Base-by-base conservation (phyloP, 2,797 vertebrate genomes). In the Otus scops region DNA sequence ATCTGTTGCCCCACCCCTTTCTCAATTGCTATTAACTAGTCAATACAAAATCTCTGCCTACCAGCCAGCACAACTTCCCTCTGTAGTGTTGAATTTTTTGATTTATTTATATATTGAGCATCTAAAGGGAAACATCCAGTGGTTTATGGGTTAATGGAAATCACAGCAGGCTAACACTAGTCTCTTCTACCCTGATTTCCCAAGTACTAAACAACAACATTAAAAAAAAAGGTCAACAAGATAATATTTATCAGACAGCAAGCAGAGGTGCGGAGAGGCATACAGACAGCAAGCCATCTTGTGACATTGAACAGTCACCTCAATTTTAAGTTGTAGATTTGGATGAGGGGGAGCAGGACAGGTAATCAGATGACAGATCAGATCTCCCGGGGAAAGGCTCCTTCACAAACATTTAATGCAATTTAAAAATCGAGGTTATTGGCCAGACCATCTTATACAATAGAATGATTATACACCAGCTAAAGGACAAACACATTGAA, bases 291-390 rank as follows among this genome's bases (percentile, higher is more conserved):
- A 94, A 86, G 12, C 28, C 41, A 68, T 30, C 48, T 34, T 38
- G 10, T 21, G 60, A 68, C 26, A 77, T 38, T 32, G 36, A 85
- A 85, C 2, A 0, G 39, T 41, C 32, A 71, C 24, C 21, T 45
- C 71, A 28, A 24, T 38, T 91, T 45, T 50, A 88, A 88, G 19
- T 7, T 56, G 5, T 6, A 60, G 28, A 45, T 22, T 57, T n/a
- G 13, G 2, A 5, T 6, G 21, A 0, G 0, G 51, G 19, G 14
- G 4, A 10, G 10, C 12, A 50, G 24, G 47, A 59, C 10, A n/a
- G 16, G 36, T 56, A 36, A 74, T 48, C 34, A 54, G 20, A 11
- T 32, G 23, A 26, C 5, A 51, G 30, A 63, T 15, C 10, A 48
- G 17, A 60, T 23, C 28, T 86, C 70, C 38, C 8, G 32, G 9